Base-by-base conservation (phyloP, 1,140 invertebrate species). In the Nasonia giraulti region DNA sequence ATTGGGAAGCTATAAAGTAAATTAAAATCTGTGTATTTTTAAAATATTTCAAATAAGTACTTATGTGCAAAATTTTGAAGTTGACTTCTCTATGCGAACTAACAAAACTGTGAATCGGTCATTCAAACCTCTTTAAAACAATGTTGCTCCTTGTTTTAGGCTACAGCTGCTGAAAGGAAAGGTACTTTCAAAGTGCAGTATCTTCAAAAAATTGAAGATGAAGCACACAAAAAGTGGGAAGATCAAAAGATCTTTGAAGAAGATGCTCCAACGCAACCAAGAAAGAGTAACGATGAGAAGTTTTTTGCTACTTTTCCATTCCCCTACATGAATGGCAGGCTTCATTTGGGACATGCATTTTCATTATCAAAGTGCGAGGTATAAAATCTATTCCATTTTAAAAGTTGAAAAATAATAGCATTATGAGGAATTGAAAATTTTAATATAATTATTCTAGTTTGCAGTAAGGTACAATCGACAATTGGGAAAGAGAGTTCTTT, bases 241-340 rank as follows among this genome's bases (percentile, higher is more conserved):
- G 90, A 93, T 68, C 94, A 96, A 44, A 96, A 96, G 89, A 94
- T 97, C 8, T 97, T 96, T 91, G 96, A 98, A 93, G 92, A 94
- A 20, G 95, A 99, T 94, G 97, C 97, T 33, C 96, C 97, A 0
- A 87, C 90, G 20, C 89, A 91, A 12, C 89, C 91, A 2, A 93
- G 93, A 87, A 94, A 94, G 80, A 93, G 92, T 44, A 82, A 91
- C 20, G 92, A 96, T 89, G 97, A 98, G 87, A 99, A 99, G 90
- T 99, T 97, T 91, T 93, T 99, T 62, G 96, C 96, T 17, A 99
- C 98, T 11, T 99, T 99, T 94, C 99, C 99, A 5, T 99, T 96
- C 94, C 99, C 99, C 0, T 99, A 99, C 89, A 99, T 99, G 99
- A 99, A 99, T 95, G 99, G 99, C 40, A 95, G 97, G 73, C 95